Percentiles rank a stretch among this genome's conserved stretches.
These are phyloP conservation scores for Phanerotoma sp. DNA, from an alignment of 2,888 invertebrate genomes.

Conservation along the genomic window DNA sequence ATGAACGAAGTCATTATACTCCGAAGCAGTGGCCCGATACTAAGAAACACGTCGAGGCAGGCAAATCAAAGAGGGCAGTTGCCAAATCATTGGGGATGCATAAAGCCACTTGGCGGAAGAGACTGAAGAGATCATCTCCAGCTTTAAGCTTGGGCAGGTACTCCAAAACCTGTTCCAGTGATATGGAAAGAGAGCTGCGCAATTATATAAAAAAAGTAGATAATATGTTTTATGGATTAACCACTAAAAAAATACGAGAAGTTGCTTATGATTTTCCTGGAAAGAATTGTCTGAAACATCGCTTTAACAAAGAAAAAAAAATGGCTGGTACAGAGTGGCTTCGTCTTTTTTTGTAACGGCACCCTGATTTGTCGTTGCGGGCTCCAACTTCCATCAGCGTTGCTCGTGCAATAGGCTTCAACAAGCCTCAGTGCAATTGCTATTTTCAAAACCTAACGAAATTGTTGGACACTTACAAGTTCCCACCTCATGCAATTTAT, in stretches of 20 bases:
- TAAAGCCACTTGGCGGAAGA: too few species aligned
- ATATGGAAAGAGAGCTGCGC: slow-evolving; percentile 28
- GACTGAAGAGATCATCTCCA: too few species aligned
- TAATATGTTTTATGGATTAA: slow-evolving; percentile 30
- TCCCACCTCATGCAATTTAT: slow-evolving; percentile 19
- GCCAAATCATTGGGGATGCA: too few species aligned
- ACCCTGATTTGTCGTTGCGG: neutral
- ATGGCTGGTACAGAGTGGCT: too few species aligned
- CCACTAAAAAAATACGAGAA: slow-evolving; percentile 19
- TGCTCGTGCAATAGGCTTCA: neutral
- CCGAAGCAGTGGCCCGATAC: too few species aligned
- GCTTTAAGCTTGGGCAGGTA: slow-evolving; percentile 34
- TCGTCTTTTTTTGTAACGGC: too few species aligned
- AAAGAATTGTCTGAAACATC: too few species aligned
- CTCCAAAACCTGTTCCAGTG: slow-evolving; percentile 22
- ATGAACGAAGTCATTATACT: too few species aligned
- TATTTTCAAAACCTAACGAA: slow-evolving; percentile 28
- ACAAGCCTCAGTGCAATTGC: slow-evolving; percentile 23
- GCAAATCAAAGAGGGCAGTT: too few species aligned
- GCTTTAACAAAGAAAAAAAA: too few species aligned
- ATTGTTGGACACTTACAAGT: slow-evolving; percentile 12
- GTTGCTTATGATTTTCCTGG: slow-evolving; percentile 29
- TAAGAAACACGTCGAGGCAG: too few species aligned
- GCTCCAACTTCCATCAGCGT: neutral
- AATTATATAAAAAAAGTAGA: slow-evolving; percentile 24